Conservation (phyloP, 2,888 invertebrate species). For the Heliconius sara region DNA sequence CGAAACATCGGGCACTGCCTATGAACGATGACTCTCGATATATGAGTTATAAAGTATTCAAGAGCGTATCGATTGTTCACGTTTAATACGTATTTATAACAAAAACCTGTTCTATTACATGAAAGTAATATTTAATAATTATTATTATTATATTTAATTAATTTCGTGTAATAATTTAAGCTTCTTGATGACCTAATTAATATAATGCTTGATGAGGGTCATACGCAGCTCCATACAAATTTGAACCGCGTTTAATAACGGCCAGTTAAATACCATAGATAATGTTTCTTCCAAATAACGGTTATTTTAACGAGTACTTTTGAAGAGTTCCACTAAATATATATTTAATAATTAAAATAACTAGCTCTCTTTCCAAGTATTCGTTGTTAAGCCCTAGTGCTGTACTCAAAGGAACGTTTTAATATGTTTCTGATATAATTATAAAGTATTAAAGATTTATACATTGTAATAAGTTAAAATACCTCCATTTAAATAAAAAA, state of each 20-base stretch:
- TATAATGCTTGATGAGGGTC: not conserved
- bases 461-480: slow-evolving; percentile 28
- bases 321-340: not conserved
- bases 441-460: slow-evolving; percentile 28
- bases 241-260: slow-evolving; percentile 43
- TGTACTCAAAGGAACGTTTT: slow-evolving; percentile 8
- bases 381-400: slow-evolving; percentile 12
- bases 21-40: not conserved
- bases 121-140: not conserved
- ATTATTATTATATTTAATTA: not conserved
- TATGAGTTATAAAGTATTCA: slow-evolving; percentile 9
- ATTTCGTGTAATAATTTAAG: not conserved
- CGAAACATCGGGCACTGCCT: not conserved
- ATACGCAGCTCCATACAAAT: slow-evolving; percentile 21
- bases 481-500: slow-evolving; percentile 22
- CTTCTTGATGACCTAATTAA: slow-evolving; percentile 1
- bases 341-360: slow-evolving; percentile 6
- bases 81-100: not conserved
- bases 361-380: not conserved
- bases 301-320: not conserved
- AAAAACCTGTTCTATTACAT: not conserved
- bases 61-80: slow-evolving; percentile 14
- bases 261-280: slow-evolving; percentile 51
- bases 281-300: slow-evolving; percentile 26
- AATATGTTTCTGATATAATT: slow-evolving; percentile 19